Percentiles rank a stretch among this genome's conserved stretches.
These are phyloP conservation scores for Leucopternis melanops DNA, from an alignment of 2,113 vertebrate species.

Conservation along the genomic window DNA sequence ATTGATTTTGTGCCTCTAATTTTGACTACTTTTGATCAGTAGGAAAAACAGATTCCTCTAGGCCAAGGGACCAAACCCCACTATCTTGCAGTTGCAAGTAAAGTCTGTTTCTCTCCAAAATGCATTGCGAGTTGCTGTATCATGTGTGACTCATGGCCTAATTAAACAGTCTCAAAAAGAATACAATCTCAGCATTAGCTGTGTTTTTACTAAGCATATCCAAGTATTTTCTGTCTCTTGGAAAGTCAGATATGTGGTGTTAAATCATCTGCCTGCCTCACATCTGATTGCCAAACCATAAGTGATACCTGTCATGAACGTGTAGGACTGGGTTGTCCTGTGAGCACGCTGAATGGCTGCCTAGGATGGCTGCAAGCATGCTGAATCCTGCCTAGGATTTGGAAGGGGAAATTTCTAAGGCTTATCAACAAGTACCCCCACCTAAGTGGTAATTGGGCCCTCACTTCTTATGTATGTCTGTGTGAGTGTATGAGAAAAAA, in stretches of 20 bases:
- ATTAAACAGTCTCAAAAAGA: constrained; percentile 2
- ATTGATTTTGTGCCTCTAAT: constrained; percentile 10
- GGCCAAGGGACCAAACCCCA: not conserved
- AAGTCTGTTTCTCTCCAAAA: not conserved
- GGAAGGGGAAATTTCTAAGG: not conserved
- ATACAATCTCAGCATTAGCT: not conserved
- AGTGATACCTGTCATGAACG: not conserved
- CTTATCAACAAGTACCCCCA: not conserved
- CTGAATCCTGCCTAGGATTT: not conserved
- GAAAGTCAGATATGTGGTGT: not conserved
- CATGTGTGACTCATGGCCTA: not conserved
- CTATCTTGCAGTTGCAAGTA: not conserved
- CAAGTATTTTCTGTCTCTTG: not conserved
- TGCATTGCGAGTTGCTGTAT: not conserved
- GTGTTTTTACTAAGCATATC: not conserved
- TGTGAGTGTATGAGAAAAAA: not conserved
- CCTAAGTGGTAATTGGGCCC: not conserved
- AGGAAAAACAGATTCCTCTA: not conserved
- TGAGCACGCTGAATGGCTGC: not conserved
- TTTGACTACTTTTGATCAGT: not conserved
- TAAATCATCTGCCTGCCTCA: not conserved
- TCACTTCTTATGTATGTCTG: not conserved
- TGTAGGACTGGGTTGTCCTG: not conserved
- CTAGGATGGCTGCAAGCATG: not conserved
- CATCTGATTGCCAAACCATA: not conserved